Evolutionary conservation across 2,888 invertebrate species (phyloP).

Genomic region (Chalcis sispes): DNA sequence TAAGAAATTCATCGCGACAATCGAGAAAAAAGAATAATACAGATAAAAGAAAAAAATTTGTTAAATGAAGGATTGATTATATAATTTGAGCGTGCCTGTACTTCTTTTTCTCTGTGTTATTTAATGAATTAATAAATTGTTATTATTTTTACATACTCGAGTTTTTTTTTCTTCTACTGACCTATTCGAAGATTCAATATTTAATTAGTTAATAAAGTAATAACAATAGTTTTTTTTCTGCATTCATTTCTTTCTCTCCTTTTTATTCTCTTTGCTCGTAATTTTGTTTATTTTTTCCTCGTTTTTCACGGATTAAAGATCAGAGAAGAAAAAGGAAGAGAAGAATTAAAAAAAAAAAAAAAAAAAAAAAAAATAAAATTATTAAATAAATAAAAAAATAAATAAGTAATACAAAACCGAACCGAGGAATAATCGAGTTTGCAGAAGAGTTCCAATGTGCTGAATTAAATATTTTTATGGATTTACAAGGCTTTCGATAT

Average conservation of each 20-base stretch:
- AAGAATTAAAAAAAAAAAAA: too few relatives aligned
- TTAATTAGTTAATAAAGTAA: too few relatives aligned
- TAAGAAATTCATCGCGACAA: conserved; percentile 19
- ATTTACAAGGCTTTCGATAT: too few relatives aligned
- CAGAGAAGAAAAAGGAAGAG: too few relatives aligned
- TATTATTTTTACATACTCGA: conserved; percentile 71
- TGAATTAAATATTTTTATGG: too few relatives aligned
- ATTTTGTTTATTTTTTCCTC: conserved; percentile 10
- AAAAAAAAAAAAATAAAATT: too few relatives aligned
- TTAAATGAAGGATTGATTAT: conserved; percentile 13
- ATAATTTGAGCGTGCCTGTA: conserved; percentile 59
- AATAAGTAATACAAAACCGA: too few relatives aligned
- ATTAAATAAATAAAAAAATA: too few relatives aligned
- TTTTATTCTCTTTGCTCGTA: neutral
- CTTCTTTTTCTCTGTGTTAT: conserved; percentile 66
- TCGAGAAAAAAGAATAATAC: neutral
- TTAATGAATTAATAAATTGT: conserved; percentile 71
- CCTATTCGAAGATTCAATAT: conserved; percentile 50
- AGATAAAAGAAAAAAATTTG: conserved; percentile 4
- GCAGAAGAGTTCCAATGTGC: too few relatives aligned
- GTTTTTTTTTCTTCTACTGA: conserved; percentile 67
- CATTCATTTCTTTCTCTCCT: neutral
- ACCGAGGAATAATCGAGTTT: too few relatives aligned
- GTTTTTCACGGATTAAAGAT: too few relatives aligned
- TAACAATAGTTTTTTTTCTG: conserved; percentile 25